These are phyloP conservation scores for Neomicropteryx cornuta DNA, from an alignment of 1,140 invertebrate genomes.

Conservation along the genomic window DNA sequence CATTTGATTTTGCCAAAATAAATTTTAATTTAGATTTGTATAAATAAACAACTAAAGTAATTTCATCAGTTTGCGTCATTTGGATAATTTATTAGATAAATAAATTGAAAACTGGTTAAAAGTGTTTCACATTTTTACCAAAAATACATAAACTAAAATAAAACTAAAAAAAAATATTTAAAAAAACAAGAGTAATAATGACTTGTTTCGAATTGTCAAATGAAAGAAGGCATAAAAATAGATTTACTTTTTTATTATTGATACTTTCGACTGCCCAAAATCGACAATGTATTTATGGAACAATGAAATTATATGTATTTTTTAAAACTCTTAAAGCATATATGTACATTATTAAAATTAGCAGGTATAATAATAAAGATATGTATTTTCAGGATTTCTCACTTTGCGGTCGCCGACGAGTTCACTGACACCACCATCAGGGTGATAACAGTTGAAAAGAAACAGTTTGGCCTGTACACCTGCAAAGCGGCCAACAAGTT, in stretches of 20 bases:
- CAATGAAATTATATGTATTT: background rate
- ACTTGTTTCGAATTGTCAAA: too few relatives aligned
- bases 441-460: slow-evolving; percentile 83
- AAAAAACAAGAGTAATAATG: too few relatives aligned
- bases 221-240: too few relatives aligned
- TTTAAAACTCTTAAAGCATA: background rate
- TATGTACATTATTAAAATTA: background rate
- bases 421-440: slow-evolving; percentile 81
- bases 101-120: too few relatives aligned
- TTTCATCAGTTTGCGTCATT: slow-evolving; percentile 2
- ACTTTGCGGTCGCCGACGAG: slow-evolving; percentile 82
- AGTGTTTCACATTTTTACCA: too few relatives aligned
- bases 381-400: slow-evolving; percentile 54
- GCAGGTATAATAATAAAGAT: slow-evolving; percentile 4
- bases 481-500: slow-evolving; percentile 84
- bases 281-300: background rate
- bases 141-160: too few relatives aligned
- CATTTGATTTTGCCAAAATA: too few relatives aligned
- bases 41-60: slow-evolving; percentile 1
- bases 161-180: too few relatives aligned
- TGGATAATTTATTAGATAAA: slow-evolving; percentile 2
- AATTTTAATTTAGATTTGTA: too few relatives aligned
- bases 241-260: too few relatives aligned
- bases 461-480: slow-evolving; percentile 76
- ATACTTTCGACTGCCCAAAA: too few relatives aligned